Evolutionary conservation across 2,797 vertebrate genomes (phyloP), one percentile per base, ranked within the genome.

Genomic region (Cyprinodon diabolis): DNA sequence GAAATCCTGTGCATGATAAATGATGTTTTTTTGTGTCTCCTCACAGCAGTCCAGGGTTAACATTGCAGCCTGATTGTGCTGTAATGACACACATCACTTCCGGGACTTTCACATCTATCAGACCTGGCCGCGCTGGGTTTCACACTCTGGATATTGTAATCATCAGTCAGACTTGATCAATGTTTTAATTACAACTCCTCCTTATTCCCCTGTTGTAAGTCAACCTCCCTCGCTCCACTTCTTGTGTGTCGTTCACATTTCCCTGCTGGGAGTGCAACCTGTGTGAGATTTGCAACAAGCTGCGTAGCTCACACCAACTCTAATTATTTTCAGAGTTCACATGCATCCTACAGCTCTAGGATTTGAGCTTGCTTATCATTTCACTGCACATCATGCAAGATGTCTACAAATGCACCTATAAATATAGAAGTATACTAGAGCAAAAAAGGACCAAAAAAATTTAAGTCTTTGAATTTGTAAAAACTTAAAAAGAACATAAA

Each of bases 161-260:
- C 72, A 92, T 88, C 79, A 86, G 78, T 82, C 80, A 81, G 82
- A 88, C 82, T 87, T 92, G 85, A 90, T 90, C 81, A 91, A 91
- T 91, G 84, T 76, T 72, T 89, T 91, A 90, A 92, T 92, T 90
- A 89, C 79, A 52, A 68, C 77, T 86, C 81, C 43, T 68, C 63
- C 85, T 82, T 56, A 68, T 83, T 86, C 82, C 81, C 70, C 56
- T 35, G 68, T 75, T 85, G 83, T 84, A 81, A 87, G 80, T 91
- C 83, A 88, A 87, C 86, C 79, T 85, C 77, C 49, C 74, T 65
- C 3, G 73, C 86, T 78, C 77, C 35, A 15, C 77, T 83, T 86
- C 82, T 87, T 40, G 72, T 71, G 74, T 54, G 85, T 76, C 35
- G 74, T 49, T 90, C 87, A 85, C 77, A 84, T 85, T 75, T 78